These are phyloP conservation scores for Eubasilissa splendida DNA, from an alignment of 2,888 invertebrate genomes.

Conservation along the genomic window DNA sequence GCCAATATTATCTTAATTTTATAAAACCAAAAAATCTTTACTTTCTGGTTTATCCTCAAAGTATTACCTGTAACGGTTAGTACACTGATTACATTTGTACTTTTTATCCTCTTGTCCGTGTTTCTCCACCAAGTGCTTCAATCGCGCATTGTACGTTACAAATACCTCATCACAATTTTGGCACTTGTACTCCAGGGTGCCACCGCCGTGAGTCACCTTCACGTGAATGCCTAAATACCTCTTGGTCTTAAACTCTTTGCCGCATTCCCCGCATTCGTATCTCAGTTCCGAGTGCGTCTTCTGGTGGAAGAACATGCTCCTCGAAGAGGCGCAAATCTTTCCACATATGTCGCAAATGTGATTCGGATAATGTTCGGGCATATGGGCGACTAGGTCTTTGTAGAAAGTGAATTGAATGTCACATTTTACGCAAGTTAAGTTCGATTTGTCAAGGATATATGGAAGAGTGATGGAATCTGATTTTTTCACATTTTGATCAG, in stretches of 20 bases:
- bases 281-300: slow-evolving; percentile 40
- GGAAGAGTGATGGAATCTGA: not conserved
- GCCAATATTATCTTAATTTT: too few relatives aligned
- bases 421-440: slow-evolving; percentile 4
- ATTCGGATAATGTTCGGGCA: slow-evolving; percentile 53
- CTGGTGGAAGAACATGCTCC: slow-evolving; percentile 43
- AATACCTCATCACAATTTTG: slow-evolving; percentile 39
- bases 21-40: too few relatives aligned
- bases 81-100: slow-evolving; percentile 53
- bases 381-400: slow-evolving; percentile 48
- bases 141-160: slow-evolving; percentile 49
- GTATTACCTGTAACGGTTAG: slow-evolving; percentile 45
- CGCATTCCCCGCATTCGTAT: slow-evolving; percentile 43
- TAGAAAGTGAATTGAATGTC: slow-evolving; percentile 5
- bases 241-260: slow-evolving; percentile 47
- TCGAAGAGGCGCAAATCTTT: slow-evolving; percentile 47
- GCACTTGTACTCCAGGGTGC: slow-evolving; percentile 49
- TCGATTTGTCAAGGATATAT: slow-evolving; percentile 13
- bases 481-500: too few relatives aligned
- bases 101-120: slow-evolving; percentile 52
- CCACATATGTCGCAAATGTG: slow-evolving; percentile 53
- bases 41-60: not conserved
- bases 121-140: slow-evolving; percentile 47
- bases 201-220: slow-evolving; percentile 49
- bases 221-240: slow-evolving; percentile 42